Evolutionary conservation across 2,113 vertebrate genomes (phyloP).

Genomic region (Antigone vipio): DNA sequence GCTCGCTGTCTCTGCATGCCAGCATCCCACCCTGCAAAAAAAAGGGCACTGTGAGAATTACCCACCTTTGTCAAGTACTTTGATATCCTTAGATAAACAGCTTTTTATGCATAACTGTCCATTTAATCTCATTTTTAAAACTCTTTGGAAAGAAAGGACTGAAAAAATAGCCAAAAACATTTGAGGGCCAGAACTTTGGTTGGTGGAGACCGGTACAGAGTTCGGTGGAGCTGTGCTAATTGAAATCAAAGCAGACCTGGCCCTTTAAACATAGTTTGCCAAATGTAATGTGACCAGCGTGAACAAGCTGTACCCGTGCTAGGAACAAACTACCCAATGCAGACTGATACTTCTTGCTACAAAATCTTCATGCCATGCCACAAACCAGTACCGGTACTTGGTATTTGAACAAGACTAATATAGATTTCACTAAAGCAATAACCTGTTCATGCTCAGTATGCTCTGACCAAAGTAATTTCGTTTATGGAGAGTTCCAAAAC

Average conservation of each 20-base stretch:
- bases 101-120: conserved; percentile 6
- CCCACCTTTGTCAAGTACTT: conserved; percentile 32
- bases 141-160: neutral
- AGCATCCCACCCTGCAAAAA: conserved; percentile 29
- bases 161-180: neutral
- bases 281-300: neutral
- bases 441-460: neutral
- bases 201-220: neutral
- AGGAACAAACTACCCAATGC: neutral
- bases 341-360: neutral
- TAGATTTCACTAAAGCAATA: neutral
- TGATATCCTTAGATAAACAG: conserved; percentile 48
- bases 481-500: neutral
- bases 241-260: neutral
- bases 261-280: neutral
- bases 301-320: neutral
- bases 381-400: neutral
- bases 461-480: neutral
- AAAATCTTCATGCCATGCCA: neutral
- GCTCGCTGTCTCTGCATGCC: conserved; percentile 20
- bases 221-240: neutral
- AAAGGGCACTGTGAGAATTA: conserved; percentile 36
- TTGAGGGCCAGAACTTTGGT: neutral
- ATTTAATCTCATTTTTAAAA: conserved; percentile 27
- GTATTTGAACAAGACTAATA: neutral